Conservation (phyloP, 2,797 vertebrate species). For the Spatula clypeata region DNA sequence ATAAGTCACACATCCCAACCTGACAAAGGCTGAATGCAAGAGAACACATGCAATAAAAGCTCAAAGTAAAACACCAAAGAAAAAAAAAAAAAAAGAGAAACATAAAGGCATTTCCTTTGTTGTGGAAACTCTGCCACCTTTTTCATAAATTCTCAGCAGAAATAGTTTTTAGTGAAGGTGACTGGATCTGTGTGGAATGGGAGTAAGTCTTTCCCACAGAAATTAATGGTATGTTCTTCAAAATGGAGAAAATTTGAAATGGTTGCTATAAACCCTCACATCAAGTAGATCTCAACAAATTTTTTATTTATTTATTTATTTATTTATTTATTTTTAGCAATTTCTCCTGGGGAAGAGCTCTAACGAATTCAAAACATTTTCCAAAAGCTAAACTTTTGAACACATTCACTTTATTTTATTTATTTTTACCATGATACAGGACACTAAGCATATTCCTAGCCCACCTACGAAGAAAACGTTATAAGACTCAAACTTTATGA, state of each 20-base stretch:
- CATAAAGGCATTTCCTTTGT: background rate
- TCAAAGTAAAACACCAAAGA: background rate
- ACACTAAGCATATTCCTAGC: background rate
- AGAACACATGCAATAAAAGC: background rate
- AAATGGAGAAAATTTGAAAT: background rate
- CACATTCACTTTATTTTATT: background rate
- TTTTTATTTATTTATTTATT: no score
- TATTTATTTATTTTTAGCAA: background rate
- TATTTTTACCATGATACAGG: background rate
- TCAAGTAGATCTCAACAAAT: background rate
- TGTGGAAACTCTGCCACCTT: background rate
- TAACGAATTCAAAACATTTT: background rate
- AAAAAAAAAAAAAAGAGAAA: background rate
- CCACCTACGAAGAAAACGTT: background rate
- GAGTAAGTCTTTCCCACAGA: background rate
- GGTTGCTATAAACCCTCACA: background rate
- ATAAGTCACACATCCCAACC: background rate
- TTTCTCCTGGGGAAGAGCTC: background rate
- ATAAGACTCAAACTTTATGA: slow-evolving; percentile 17
- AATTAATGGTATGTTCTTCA: background rate
- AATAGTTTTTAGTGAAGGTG: background rate
- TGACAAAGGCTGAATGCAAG: background rate
- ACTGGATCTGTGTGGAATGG: background rate
- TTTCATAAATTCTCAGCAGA: background rate
- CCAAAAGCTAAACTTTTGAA: background rate